phyloP scores from a whole-genome alignment of 2,113 vertebrate species.

The Nesospiza acunhae region DNA sequence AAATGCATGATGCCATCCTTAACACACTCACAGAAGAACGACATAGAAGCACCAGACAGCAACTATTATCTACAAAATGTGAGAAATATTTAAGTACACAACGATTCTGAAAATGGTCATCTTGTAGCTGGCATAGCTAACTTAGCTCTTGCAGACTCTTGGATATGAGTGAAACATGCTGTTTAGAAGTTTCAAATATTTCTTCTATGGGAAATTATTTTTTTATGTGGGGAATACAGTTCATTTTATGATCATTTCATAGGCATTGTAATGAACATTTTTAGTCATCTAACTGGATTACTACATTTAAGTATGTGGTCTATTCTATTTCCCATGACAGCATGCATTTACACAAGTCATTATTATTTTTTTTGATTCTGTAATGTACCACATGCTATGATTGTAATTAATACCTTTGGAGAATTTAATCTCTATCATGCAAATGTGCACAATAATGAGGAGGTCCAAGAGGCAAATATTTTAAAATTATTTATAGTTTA shows the following conservation, averaged over 20 bases:
- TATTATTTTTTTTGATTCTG: neutral
- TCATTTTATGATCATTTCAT: neutral
- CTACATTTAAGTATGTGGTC: slow-evolving; percentile 12
- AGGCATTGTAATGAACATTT: neutral
- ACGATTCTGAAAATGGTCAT: neutral
- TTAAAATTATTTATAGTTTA: neutral
- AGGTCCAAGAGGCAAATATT: neutral
- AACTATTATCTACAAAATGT: neutral
- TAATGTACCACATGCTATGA: neutral
- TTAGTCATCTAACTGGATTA: slow-evolving; percentile 19
- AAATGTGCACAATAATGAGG: neutral
- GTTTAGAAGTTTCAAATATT: neutral
- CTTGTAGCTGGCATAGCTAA: neutral
- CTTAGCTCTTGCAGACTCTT: neutral
- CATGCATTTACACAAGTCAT: neutral
- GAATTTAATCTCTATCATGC: neutral
- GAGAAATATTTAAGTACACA: neutral
- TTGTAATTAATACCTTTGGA: slow-evolving; percentile 22
- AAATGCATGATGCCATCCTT: rapidly evolving
- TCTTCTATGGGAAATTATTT: neutral
- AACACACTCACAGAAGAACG: neutral
- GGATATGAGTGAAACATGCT: neutral
- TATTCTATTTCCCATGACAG: neutral
- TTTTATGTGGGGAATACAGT: neutral
- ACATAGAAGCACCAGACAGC: neutral